Evolutionary conservation across 2,113 vertebrate species (phyloP).

Genomic region (Salvelinus alpinus): DNA sequence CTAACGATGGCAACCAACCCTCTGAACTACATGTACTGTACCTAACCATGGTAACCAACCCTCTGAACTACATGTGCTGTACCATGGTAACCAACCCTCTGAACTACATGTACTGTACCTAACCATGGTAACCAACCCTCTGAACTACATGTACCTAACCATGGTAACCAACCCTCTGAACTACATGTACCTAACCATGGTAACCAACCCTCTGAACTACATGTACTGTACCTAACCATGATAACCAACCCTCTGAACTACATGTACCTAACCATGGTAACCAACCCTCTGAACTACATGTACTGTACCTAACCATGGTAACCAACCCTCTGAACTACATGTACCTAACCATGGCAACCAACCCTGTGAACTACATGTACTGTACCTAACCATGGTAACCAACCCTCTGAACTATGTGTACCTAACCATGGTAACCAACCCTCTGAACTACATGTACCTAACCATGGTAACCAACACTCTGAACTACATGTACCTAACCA

Average conservation of each 20-base stretch:
- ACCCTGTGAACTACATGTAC: background rate
- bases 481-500: background rate
- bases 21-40: too few species aligned
- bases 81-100: too few species aligned
- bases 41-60: too few species aligned
- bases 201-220: background rate
- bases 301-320: background rate
- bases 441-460: background rate
- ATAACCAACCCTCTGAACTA: background rate
- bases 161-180: background rate
- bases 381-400: too few species aligned
- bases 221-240: background rate
- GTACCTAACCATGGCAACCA: background rate
- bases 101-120: too few species aligned
- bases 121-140: too few species aligned
- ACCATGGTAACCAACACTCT: background rate
- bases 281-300: background rate
- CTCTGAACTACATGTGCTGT: too few species aligned
- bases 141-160: background rate
- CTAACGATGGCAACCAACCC: too few species aligned
- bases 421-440: background rate
- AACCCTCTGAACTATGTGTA: background rate
- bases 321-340: background rate
- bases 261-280: background rate
- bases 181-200: background rate